These are phyloP conservation scores for Synergus laeviventris DNA, from an alignment of 2,888 invertebrate genomes.

Conservation along the genomic window DNA sequence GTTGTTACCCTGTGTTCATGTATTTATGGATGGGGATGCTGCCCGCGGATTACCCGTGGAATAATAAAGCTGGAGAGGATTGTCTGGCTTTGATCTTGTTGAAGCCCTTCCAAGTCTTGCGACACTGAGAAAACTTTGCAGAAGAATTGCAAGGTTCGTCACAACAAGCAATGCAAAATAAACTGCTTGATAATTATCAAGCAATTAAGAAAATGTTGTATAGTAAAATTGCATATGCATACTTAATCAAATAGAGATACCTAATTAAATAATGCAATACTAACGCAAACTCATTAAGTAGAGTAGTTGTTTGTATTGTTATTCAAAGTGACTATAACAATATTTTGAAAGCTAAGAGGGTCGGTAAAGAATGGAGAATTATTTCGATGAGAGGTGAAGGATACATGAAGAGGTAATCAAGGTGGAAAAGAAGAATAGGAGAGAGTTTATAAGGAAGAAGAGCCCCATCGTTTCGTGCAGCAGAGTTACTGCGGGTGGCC, in stretches of 20 bases:
- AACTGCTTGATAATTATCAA: not conserved
- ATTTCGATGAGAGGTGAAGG: not conserved
- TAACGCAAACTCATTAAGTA: not conserved
- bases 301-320: not conserved
- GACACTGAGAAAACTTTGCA: conserved; percentile 43
- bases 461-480: conserved; percentile 57
- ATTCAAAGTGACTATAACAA: not conserved
- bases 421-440: conserved; percentile 43
- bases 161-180: not conserved
- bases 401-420: conserved; percentile 39
- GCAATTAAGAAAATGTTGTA: not conserved
- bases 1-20: conserved; percentile 67
- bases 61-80: conserved; percentile 65
- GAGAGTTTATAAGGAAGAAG: conserved; percentile 44
- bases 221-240: not conserved
- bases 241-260: not conserved
- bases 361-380: not conserved
- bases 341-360: not conserved
- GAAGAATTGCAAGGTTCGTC: not conserved
- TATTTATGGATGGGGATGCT: conserved; percentile 68
- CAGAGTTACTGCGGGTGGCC: conserved; percentile 51
- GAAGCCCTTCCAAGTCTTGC: conserved; percentile 40
- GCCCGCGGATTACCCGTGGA: conserved; percentile 65
- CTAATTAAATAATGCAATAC: not conserved
- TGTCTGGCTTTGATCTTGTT: conserved; percentile 55